These are phyloP conservation scores for Cydia fagiglandana DNA, from an alignment of 1,140 invertebrate genomes.

Conservation along the genomic window DNA sequence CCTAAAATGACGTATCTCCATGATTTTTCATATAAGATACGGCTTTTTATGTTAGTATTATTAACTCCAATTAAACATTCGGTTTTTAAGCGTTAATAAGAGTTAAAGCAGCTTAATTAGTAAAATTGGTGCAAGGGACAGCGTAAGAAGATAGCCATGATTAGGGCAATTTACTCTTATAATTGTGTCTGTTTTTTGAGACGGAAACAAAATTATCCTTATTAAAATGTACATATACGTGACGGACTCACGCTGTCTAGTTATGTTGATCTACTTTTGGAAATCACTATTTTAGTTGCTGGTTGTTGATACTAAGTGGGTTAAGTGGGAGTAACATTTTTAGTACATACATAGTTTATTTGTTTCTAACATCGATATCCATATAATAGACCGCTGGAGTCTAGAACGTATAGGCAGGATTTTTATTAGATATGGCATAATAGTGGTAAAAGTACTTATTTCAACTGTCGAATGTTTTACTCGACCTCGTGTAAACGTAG, in stretches of 20 bases:
- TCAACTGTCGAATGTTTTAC: too few species aligned
- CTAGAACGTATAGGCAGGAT: too few species aligned
- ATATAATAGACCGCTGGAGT: too few species aligned
- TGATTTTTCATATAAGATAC: too few species aligned
- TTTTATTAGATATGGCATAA: too few species aligned
- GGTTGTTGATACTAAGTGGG: too few species aligned
- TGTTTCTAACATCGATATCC: too few species aligned
- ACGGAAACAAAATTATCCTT: slow-evolving; percentile 63
- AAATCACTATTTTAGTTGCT: too few species aligned
- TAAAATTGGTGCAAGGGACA: slow-evolving; percentile 17
- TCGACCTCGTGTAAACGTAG: too few species aligned
- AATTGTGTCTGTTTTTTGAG: slow-evolving; percentile 35
- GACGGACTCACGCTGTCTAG: background rate
- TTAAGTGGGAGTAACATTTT: too few species aligned
- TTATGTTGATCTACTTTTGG: background rate
- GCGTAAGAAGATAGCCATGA: background rate
- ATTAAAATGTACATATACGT: slow-evolving; percentile 44
- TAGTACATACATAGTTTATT: too few species aligned
- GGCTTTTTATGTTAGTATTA: background rate
- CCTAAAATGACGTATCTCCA: slow-evolving; percentile 32
- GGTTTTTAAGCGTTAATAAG: slow-evolving; percentile 6
- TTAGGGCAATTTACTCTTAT: slow-evolving; percentile 1
- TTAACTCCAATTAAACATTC: slow-evolving; percentile 14
- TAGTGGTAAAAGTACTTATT: too few species aligned
- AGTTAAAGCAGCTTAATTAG: slow-evolving; percentile 22